Conservation (phyloP, 1,140 invertebrate species). For the Drosophila ercepeae region DNA sequence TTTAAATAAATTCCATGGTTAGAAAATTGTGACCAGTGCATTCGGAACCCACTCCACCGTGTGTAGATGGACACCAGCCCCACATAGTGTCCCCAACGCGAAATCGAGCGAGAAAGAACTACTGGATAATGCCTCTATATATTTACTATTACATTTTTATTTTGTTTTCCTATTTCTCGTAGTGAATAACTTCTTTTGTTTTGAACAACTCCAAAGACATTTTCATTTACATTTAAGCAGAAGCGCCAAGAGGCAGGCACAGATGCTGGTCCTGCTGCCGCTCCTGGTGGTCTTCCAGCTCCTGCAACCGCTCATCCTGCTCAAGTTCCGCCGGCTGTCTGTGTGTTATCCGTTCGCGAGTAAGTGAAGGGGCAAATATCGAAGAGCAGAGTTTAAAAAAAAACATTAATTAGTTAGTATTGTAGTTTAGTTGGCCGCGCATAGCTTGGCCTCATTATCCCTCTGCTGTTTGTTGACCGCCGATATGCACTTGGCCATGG, state of each 20-base stretch:
- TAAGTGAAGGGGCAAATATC: conserved; percentile 21
- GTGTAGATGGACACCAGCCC: too few species aligned
- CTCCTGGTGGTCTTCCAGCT: not conserved
- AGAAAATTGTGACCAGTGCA: not conserved
- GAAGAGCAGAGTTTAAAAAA: conserved; percentile 59
- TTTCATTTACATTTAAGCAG: conserved; percentile 41
- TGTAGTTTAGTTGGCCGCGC: conserved; percentile 67
- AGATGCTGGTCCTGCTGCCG: conserved; percentile 16
- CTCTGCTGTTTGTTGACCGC: conserved; percentile 89
- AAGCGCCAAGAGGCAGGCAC: conserved; percentile 7
- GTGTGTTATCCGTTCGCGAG: not conserved
- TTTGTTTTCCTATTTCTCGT: conserved; percentile 57
- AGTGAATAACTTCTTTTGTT: conserved; percentile 60
- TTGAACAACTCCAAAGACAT: conserved; percentile 69
- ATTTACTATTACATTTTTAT: conserved; percentile 70
- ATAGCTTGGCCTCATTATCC: conserved; percentile 60
- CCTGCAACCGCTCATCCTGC: conserved; percentile 16
- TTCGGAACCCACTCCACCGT: too few species aligned
- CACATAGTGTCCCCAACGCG: not conserved
- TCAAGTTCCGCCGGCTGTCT: conserved; percentile 7
- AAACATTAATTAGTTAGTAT: conserved; percentile 74
- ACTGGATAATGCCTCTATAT: conserved; percentile 6
- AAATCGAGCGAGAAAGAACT: not conserved
- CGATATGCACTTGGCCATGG: conserved; percentile 99
- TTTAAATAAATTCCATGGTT: not conserved